Conservation (phyloP, 2,888 invertebrate genomes). For the Meandrusa payeni region DNA sequence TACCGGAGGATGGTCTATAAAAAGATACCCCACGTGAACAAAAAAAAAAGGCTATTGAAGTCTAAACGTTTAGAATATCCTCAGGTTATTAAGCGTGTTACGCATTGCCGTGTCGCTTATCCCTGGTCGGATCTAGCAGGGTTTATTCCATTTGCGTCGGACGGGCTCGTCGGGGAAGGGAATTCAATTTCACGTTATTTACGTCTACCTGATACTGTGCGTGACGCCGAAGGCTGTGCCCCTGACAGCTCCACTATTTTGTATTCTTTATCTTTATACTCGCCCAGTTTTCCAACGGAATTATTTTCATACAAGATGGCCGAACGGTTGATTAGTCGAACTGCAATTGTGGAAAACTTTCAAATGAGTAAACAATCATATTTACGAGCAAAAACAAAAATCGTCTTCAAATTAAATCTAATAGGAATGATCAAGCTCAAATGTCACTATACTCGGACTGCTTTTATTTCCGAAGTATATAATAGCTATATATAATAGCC, state of each 20-base stretch:
- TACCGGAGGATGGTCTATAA: too few species aligned
- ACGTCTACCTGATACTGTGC: constrained; percentile 23
- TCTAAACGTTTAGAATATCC: background rate
- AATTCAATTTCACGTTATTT: constrained; percentile 44
- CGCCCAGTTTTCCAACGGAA: background rate
- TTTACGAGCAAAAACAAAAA: too few species aligned
- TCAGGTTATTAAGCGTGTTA: background rate
- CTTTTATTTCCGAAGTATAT: constrained; percentile 7
- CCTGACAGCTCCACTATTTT: constrained; percentile 3
- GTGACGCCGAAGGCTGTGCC: constrained; percentile 7
- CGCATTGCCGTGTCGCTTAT: background rate
- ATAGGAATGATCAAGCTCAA: too few species aligned
- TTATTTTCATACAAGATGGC: background rate
- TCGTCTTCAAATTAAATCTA: too few species aligned
- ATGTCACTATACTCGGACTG: too few species aligned
- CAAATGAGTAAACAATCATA: too few species aligned
- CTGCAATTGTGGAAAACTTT: too few species aligned
- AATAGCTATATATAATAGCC: too few species aligned
- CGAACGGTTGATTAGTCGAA: too few species aligned
- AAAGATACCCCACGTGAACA: too few species aligned
- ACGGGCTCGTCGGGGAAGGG: constrained; percentile 14
- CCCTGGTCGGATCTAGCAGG: constrained; percentile 1
- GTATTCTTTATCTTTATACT: constrained; percentile 3
- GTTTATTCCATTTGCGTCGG: constrained; percentile 16
- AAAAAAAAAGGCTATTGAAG: too few species aligned